These are phyloP conservation scores for Darevskia nairensis DNA, from an alignment of 2,797 vertebrate species.

Conservation along the genomic window DNA sequence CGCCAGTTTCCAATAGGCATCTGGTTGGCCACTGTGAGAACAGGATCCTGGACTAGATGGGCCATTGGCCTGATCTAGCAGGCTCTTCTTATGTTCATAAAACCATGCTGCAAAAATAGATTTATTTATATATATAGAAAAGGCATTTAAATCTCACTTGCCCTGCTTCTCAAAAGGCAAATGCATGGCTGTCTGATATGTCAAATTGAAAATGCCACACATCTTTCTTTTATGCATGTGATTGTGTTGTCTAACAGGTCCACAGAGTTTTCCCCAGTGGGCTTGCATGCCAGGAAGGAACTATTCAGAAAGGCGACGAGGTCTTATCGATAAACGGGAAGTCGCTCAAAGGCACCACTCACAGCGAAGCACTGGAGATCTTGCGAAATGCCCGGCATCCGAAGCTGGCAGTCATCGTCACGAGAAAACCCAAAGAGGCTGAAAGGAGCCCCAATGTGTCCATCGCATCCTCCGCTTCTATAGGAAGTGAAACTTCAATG, in stretches of 20 bases:
- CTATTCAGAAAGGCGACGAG: constrained; percentile 92
- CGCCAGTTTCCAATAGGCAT: too few relatives aligned
- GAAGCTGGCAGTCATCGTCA: constrained; percentile 89
- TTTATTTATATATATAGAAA: too few relatives aligned
- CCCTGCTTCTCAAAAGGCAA: too few relatives aligned
- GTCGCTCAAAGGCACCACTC: constrained; percentile 85
- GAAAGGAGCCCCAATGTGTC: constrained; percentile 54
- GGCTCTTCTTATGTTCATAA: too few relatives aligned
- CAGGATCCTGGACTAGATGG: too few relatives aligned
- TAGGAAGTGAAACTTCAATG: constrained; percentile 56
- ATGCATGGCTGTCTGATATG: too few relatives aligned
- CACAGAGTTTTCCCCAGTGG: constrained; percentile 91
- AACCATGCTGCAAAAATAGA: too few relatives aligned
- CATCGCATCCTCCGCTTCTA: constrained; percentile 53
- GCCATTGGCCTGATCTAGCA: too few relatives aligned
- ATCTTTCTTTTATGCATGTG: background rate
- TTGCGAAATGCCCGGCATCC: constrained; percentile 87
- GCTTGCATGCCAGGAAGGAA: constrained; percentile 92
- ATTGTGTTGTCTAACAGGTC: constrained; percentile 79
- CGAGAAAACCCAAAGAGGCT: constrained; percentile 78
- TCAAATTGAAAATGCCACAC: background rate
- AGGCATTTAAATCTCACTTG: too few relatives aligned
- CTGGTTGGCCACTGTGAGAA: too few relatives aligned
- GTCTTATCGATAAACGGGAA: constrained; percentile 95
- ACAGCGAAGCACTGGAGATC: constrained; percentile 84